Percentiles rank a stretch among this genome's conserved stretches.
These are phyloP conservation scores for Xenus cinereus DNA, from an alignment of 2,113 vertebrate species.

Conservation along the genomic window DNA sequence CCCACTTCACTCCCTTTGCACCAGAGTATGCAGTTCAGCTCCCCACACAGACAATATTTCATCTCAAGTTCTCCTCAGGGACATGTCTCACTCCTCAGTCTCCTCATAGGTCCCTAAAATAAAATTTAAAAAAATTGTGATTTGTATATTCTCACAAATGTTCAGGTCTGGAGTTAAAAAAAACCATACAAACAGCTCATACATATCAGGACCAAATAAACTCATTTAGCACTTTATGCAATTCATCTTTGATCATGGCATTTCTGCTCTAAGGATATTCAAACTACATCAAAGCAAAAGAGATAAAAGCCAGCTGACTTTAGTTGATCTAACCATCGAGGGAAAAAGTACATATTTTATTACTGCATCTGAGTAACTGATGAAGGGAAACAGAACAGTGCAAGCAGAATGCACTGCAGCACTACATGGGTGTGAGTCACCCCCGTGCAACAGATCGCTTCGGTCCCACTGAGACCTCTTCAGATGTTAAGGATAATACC, in stretches of 20 bases:
- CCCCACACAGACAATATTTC: neutral
- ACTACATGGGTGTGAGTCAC: too few relatives aligned
- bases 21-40: neutral
- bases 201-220: neutral
- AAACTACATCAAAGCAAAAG: constrained; percentile 41
- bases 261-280: constrained; percentile 16
- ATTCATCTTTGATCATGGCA: neutral
- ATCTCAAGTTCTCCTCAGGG: neutral
- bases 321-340: neutral
- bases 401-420: neutral
- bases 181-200: neutral
- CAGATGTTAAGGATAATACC: neutral
- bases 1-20: neutral
- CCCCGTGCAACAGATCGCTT: neutral
- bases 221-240: neutral
- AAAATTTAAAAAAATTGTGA: neutral
- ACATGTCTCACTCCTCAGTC: neutral
- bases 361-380: neutral
- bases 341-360: neutral
- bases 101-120: neutral
- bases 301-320: constrained; percentile 39
- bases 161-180: neutral
- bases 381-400: neutral
- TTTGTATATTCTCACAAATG: neutral
- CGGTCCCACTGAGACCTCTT: neutral